Conservation (phyloP, 2,797 vertebrate species). For the Paguma larvata region DNA sequence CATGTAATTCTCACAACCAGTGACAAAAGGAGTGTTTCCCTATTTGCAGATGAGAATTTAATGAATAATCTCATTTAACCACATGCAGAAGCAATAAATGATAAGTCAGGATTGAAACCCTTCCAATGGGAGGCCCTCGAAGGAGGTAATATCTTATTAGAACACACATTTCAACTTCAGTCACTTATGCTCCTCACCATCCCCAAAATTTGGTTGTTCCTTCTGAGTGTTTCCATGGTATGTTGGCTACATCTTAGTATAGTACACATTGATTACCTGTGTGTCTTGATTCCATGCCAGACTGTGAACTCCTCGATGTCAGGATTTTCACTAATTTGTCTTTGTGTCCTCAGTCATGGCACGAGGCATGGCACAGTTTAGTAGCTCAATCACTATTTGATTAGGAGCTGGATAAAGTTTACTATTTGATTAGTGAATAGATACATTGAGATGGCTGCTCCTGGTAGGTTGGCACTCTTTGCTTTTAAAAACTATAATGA, state of each 20-base stretch:
- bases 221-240: background rate
- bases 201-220: background rate
- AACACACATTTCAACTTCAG: background rate
- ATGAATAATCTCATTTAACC: background rate
- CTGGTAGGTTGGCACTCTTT: background rate
- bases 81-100: background rate
- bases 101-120: background rate
- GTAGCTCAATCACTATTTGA: conserved; percentile 5
- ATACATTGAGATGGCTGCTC: background rate
- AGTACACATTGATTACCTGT: background rate
- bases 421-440: background rate
- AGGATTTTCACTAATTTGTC: background rate
- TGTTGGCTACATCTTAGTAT: background rate
- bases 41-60: background rate
- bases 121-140: background rate
- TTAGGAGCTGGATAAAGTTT: background rate
- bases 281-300: background rate
- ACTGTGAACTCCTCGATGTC: background rate
- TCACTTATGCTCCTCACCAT: background rate
- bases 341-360: background rate
- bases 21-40: background rate
- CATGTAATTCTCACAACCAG: background rate
- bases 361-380: background rate
- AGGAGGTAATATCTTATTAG: background rate
- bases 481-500: background rate